Evolutionary conservation across 2,113 vertebrate genomes (phyloP), one percentile per base, ranked within the genome.

Genomic region (Microcebus griseorufus): DNA sequence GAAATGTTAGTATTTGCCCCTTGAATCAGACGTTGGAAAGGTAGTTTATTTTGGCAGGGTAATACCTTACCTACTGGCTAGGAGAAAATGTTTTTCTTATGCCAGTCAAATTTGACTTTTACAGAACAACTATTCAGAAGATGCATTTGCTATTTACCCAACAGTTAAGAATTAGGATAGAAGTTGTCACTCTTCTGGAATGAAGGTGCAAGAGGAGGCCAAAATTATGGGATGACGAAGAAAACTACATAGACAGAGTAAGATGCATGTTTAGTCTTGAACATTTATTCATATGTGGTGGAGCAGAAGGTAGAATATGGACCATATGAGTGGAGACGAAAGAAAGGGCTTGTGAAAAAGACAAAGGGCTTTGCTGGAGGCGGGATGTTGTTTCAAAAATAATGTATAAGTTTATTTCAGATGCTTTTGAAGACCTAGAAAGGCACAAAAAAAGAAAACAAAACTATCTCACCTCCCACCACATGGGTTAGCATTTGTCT

Each of bases 1-100:
- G 82, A 93, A 95, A 90, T 60, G 69, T 27, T 93, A 95, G 88
- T 53, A 75, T 32, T 93, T 85, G 92, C 89, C n/a, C 39, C n/a
- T 37, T 65, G 90, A 95, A 85, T 85, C 79, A 86, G 87, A 69
- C 0, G 1, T 55, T 75, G 51, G 55, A 18, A 96, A 95, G 79
- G 85, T 55, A 84, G n/a, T 81, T 88, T 65, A 32, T 64, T 80
- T 94, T 94, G 95, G 91, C 95, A 89, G 88, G 48, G 14, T 42
- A 0, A 0, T 14, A 14, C 86, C 27, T 88, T 10, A 65, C 67
- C 34, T 45, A 39, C 64, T 69, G 51, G 78, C 89, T n/a, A 9
- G 94, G 81, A 88, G 87, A 90, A 70, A 88, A 83, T 64, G 55
- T 72, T 69, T 83, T 79, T 45, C 16, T 23, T 72, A 3, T 37